phyloP scores from a whole-genome alignment of 2,888 invertebrate genomes.

The Tetragonisca angustula region DNA sequence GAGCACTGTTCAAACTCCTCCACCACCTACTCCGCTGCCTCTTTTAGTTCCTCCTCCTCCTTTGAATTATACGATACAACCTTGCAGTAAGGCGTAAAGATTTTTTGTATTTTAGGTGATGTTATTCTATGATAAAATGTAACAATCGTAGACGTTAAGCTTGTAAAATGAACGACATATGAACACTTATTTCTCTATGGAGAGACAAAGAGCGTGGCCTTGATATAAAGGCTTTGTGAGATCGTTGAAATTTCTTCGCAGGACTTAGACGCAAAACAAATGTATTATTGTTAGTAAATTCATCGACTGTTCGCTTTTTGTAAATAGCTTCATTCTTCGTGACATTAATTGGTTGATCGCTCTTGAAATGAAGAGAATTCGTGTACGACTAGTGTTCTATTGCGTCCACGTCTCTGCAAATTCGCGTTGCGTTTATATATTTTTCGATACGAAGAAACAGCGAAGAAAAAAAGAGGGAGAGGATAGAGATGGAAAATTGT shows the following conservation, averaged over 20 bases:
- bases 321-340: conserved; percentile 60
- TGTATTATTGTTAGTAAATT: conserved; percentile 45
- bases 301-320: conserved; percentile 55
- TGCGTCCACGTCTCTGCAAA: conserved; percentile 58
- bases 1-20: conserved; percentile 70
- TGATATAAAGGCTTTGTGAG: not conserved
- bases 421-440: conserved; percentile 62
- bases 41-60: conserved; percentile 82
- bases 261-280: conserved; percentile 23
- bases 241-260: conserved; percentile 5
- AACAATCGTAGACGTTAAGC: conserved; percentile 10
- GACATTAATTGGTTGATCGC: conserved; percentile 18
- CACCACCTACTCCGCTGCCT: conserved; percentile 82
- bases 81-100: conserved; percentile 80
- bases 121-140: conserved; percentile 20
- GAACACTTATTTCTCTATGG: conserved; percentile 1
- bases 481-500: conserved; percentile 39
- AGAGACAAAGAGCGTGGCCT: conserved; percentile 4
- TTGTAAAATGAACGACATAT: conserved; percentile 17
- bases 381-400: conserved; percentile 45
- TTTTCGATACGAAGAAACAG: conserved; percentile 55
- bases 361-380: conserved; percentile 33
- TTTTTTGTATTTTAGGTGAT: conserved; percentile 21
- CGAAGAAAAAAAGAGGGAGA: conserved; percentile 6
- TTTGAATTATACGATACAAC: conserved; percentile 82